These are phyloP conservation scores for Trichogramma dendrolimi DNA, from an alignment of 2,888 invertebrate species.

Conservation along the genomic window DNA sequence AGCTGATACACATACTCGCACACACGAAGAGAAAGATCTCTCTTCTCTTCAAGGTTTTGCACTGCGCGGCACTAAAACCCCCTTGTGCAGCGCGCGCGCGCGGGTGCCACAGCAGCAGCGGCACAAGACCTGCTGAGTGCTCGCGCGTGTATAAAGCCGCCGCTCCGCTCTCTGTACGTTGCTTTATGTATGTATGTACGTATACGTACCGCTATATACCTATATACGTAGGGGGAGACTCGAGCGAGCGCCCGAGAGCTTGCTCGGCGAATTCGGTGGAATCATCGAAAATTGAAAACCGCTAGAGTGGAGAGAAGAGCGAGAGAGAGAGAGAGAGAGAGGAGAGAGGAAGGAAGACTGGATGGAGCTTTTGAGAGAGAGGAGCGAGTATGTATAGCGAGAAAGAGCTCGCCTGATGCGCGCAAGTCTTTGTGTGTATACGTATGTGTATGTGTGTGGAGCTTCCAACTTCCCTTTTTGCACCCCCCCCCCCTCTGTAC, in stretches of 20 bases:
- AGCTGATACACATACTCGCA: constrained; percentile 4
- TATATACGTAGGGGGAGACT: constrained; percentile 7
- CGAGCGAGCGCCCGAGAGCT: constrained; percentile 3
- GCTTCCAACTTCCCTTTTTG: no score
- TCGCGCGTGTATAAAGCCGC: neutral
- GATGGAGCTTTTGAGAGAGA: no score
- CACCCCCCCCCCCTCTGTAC: no score
- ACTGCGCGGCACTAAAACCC: constrained; percentile 15
- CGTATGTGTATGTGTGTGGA: no score
- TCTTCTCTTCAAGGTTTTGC: constrained; percentile 8
- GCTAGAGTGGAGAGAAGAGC: constrained; percentile 15
- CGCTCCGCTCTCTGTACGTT: neutral
- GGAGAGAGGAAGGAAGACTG: no score
- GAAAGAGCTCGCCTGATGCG: no score
- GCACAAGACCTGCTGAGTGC: no score
- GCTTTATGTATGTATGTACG: neutral
- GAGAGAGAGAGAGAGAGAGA: neutral
- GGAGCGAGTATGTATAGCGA: no score
- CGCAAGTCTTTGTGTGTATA: no score
- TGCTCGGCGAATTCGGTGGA: constrained; percentile 47
- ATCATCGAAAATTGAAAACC: constrained; percentile 52
- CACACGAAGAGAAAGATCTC: constrained; percentile 27
- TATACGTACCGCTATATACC: neutral
- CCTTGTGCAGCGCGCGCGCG: constrained; percentile 6
- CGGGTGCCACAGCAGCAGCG: no score